A percentile compares a stretch with the other conserved stretches of the same genome.
Conservation (phyloP, 1,140 invertebrate species). For the Chironomus striatipennis region DNA sequence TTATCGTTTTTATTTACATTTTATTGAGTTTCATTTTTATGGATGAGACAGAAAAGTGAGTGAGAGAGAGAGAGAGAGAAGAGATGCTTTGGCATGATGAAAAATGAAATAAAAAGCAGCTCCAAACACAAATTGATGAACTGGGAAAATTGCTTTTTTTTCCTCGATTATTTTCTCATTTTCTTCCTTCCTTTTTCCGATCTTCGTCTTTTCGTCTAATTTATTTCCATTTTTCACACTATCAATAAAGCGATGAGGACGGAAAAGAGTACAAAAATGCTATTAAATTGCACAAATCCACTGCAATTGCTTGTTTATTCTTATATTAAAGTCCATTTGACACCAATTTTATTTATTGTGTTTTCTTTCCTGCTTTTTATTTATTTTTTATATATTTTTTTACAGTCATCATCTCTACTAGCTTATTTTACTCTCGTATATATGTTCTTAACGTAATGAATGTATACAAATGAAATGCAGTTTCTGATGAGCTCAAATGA, state of each 20-base stretch:
- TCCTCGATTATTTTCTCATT: constrained; percentile 11
- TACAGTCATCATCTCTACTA: too few relatives aligned
- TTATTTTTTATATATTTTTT: too few relatives aligned
- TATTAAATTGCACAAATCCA: constrained; percentile 18
- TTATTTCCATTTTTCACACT: constrained; percentile 9
- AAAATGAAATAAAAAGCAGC: neutral
- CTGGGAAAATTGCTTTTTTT: constrained; percentile 21
- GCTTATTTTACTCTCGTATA: too few relatives aligned
- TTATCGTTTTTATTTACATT: constrained; percentile 23
- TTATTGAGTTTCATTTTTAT: constrained; percentile 21
- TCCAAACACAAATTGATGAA: constrained; percentile 18
- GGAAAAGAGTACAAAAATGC: neutral
- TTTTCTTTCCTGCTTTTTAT: neutral
- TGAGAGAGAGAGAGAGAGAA: neutral
- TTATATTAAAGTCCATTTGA: neutral
- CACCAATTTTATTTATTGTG: neutral
- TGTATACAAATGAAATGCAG: too few relatives aligned
- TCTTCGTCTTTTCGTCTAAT: neutral
- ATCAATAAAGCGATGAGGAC: neutral
- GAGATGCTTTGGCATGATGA: neutral
- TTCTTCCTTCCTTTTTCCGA: neutral
- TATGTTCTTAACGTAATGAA: too few relatives aligned
- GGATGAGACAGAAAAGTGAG: constrained; percentile 7
- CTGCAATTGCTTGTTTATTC: constrained; percentile 22
- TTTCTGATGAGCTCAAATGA: too few relatives aligned